Evolutionary conservation across 2,888 invertebrate genomes (phyloP), one percentile per base, ranked within the genome.

Genomic region (Mesodorylaimus sp.): DNA sequence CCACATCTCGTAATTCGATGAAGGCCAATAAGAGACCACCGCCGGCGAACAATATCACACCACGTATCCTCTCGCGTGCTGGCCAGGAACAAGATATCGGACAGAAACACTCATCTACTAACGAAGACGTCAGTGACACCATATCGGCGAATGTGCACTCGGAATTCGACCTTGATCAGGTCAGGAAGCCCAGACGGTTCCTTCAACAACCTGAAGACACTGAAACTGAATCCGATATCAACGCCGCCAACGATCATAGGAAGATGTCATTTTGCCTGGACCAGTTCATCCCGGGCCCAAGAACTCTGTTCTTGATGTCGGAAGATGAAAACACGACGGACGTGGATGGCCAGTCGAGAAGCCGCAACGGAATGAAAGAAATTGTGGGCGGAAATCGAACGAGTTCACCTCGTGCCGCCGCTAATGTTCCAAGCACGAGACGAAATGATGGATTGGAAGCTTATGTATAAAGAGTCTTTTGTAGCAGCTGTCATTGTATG

Each of bases 211-310:
- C 37, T 13, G 38, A 39, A 3, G 38, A 39, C 16, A 39, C 47
- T 3, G 47, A 47, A 19, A 47, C 47, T n/a, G 47, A 47, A 25
- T 47, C 47, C 21, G 47, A 47, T n/a, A 16, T 13, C 13, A 19
- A 5, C 21, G 46, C 21, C 13, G 23, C 19, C 26, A 36, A 23
- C 24, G 39, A 16, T 36, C 49, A 13, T 10, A 36, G n/a, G n/a
- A 36, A 36, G 10, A 10, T 10, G 36, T 36, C 36, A 10, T n/a
- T n/a, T n/a, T n/a, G 10, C 36, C n/a, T n/a, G 36, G n/a, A 13
- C 10, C n/a, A 10, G 10, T 39, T 23, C 41, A 5, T 19, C 41
- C 5, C 5, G 19, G 19, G 10, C 41, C 41, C n/a, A n/a, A n/a
- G 19, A 7, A n/a, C 41, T 5, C 41, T 39, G 10, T 10, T 19